Evolutionary conservation across 2,888 invertebrate species (phyloP).

Genomic region (Odontocerum albicorne): DNA sequence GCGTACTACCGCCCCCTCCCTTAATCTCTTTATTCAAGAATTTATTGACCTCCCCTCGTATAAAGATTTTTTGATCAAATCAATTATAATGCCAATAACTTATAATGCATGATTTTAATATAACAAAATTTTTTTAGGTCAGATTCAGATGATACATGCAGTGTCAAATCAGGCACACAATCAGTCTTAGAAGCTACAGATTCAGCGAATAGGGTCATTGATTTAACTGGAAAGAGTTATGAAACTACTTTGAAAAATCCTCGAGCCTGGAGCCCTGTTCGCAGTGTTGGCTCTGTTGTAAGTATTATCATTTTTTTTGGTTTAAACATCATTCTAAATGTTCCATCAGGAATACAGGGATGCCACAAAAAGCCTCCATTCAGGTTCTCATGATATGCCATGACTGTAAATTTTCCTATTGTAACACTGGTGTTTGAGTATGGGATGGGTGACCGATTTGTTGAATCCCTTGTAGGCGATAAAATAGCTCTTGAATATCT

Average conservation of each 20-base stretch:
- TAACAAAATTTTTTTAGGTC: constrained; percentile 30
- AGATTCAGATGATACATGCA: constrained; percentile 35
- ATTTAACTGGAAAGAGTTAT: constrained; percentile 66
- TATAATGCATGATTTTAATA: too few relatives aligned
- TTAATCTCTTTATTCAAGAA: neutral
- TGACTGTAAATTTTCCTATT: too few relatives aligned
- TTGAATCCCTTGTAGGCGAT: too few relatives aligned
- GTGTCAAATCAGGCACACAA: constrained; percentile 32
- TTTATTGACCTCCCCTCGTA: too few relatives aligned
- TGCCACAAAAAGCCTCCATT: neutral
- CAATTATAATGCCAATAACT: too few relatives aligned
- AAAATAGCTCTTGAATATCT: too few relatives aligned
- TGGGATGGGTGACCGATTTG: too few relatives aligned
- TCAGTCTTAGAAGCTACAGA: constrained; percentile 17
- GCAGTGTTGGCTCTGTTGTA: constrained; percentile 81
- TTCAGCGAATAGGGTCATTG: constrained; percentile 42
- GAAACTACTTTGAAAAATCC: constrained; percentile 77
- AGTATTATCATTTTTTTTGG: constrained; percentile 10
- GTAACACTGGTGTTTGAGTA: too few relatives aligned
- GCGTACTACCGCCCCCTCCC: too few relatives aligned
- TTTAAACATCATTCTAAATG: neutral
- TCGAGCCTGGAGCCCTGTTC: constrained; percentile 85
- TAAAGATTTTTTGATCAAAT: neutral
- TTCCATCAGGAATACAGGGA: neutral
- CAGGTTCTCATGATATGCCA: too few relatives aligned